Evolutionary conservation across 2,113 vertebrate species (phyloP).

Genomic region (Labeo rohita): DNA sequence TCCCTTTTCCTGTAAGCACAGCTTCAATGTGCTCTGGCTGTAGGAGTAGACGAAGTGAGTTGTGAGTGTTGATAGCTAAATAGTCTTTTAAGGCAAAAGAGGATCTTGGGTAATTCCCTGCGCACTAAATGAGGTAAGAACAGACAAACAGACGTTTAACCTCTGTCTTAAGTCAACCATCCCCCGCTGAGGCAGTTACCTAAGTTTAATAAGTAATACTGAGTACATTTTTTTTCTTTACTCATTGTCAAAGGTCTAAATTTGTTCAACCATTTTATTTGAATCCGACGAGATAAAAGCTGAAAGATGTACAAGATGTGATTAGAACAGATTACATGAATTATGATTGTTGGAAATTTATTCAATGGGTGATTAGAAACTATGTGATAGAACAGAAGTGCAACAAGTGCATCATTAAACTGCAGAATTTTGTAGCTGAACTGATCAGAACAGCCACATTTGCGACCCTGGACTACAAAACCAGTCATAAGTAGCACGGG

Average conservation of each 20-base stretch:
- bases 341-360: neutral
- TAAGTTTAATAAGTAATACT: neutral
- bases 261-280: neutral
- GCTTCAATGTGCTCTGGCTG: neutral
- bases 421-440: no score
- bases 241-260: neutral
- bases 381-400: neutral
- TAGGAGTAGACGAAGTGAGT: neutral
- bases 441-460: neutral
- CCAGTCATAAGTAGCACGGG: no score
- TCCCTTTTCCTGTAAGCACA: neutral
- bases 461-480: neutral
- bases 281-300: neutral
- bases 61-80: constrained; percentile 6
- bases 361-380: neutral
- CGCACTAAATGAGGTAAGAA: neutral
- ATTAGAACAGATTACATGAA: neutral
- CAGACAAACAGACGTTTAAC: constrained; percentile 7
- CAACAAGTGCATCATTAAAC: neutral
- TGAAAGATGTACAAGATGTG: neutral
- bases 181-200: neutral
- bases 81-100: constrained; percentile 1
- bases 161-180: neutral
- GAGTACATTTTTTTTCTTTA: neutral
- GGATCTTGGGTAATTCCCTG: neutral